Evolutionary conservation across 2,888 invertebrate genomes (phyloP), one percentile per base, ranked within the genome.

Genomic region (Aquatica leii): DNA sequence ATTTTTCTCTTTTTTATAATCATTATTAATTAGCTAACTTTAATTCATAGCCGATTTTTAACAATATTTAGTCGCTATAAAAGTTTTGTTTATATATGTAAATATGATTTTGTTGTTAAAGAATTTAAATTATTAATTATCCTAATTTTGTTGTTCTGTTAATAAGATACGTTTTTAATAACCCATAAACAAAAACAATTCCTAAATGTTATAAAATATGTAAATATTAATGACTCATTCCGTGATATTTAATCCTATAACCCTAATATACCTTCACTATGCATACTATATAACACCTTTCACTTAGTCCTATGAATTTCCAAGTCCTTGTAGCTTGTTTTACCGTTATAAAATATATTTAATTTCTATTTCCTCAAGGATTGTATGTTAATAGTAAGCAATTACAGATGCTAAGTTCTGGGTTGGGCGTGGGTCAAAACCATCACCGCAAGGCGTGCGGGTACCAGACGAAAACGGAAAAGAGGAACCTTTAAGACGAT

Each of bases 401-500:
- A 11, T 14, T 83, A 8, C 84, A 94, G 95, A 96, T 81, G 95
- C 95, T 0, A 95, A 95, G 83, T 96, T 96, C 83, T 95, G 95
- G 94, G 94, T 93, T 67, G 96, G 96, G 0, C 85, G 88, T 53
- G 95, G 95, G 1, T 84, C 88, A 21, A 88, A 89, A 76, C 94
- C 95, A 0, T 88, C 92, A 0, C 88, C 94, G 1, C 90, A 92
- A 74, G 96, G 95, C 35, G 87, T 92, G 66, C 86, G 93, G 54
- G 91, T 96, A 40, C 92, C 95, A 0, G 95, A 96, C 80, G 96
- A 96, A 84, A 95, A 95, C 78, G 96, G 96, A 71, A 92, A 92
- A 77, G 90, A 90, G 77, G 79, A 83, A 24, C 94, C 95, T 1
- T 84, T 96, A 62, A 85, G 92, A 21, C 87, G 88, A 69, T 95